Conservation (phyloP, 2,888 invertebrate species). For the Drosophila algonquin region DNA sequence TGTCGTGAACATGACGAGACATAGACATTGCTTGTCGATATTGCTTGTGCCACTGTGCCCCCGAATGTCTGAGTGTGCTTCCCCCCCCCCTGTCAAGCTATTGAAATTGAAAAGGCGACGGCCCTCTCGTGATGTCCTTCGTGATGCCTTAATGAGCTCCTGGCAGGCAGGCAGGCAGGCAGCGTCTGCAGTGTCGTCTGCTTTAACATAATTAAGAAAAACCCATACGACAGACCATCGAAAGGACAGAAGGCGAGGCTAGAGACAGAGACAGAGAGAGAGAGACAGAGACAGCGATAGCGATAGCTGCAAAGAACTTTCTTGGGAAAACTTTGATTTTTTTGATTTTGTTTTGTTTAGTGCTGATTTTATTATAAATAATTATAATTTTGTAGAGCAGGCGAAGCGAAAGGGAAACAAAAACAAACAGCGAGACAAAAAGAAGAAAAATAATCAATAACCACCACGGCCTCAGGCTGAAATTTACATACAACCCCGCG, state of each 20-base stretch:
- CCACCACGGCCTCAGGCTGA: slow-evolving; percentile 52
- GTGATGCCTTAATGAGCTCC: slow-evolving; percentile 40
- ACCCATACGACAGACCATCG: slow-evolving; percentile 17
- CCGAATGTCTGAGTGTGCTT: not conserved
- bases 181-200: slow-evolving; percentile 18
- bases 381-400: slow-evolving; percentile 60
- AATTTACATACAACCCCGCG: slow-evolving; percentile 43
- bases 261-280: no score
- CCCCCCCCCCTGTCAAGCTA: slow-evolving; percentile 47
- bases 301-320: not conserved
- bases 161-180: slow-evolving; percentile 1
- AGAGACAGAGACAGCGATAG: not conserved
- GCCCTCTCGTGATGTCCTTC: not conserved
- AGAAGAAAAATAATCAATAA: slow-evolving; percentile 68
- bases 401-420: slow-evolving; percentile 20
- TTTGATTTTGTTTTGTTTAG: slow-evolving; percentile 16
- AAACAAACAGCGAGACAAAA: slow-evolving; percentile 21
- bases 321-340: slow-evolving; percentile 37
- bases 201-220: slow-evolving; percentile 69
- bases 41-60: not conserved
- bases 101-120: slow-evolving; percentile 62
- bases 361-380: slow-evolving; percentile 75
- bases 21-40: no score
- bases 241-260: no score
- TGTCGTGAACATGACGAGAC: no score